Evolutionary conservation across 2,113 vertebrate species (phyloP).

Genomic region (Cephalopholis sonnerati): DNA sequence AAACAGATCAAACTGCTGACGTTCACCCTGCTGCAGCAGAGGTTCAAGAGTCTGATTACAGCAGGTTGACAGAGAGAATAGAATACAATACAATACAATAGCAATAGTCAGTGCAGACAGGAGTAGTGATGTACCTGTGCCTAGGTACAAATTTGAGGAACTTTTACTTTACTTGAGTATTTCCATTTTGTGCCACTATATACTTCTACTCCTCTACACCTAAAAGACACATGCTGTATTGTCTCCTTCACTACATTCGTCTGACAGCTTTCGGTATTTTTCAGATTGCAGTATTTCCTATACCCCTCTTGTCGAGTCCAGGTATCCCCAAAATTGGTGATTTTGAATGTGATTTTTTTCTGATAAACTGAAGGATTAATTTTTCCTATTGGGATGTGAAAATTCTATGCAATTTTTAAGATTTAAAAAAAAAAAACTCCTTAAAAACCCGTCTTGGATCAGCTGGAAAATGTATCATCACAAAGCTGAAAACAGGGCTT

Average conservation of each 20-base stretch:
- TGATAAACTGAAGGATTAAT: too few relatives aligned
- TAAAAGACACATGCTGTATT: background rate
- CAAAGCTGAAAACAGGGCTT: too few relatives aligned
- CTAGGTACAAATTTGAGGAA: background rate
- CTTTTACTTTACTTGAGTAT: background rate
- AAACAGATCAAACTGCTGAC: constrained; percentile 68
- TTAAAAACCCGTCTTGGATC: too few relatives aligned
- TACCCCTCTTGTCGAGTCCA: background rate
- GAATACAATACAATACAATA: background rate
- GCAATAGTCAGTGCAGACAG: background rate
- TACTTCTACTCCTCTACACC: background rate
- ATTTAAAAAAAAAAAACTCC: too few relatives aligned
- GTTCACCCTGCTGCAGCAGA: constrained; percentile 22
- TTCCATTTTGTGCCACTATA: background rate
- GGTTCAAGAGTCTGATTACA: constrained; percentile 11
- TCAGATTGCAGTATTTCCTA: background rate
- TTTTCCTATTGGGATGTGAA: too few relatives aligned
- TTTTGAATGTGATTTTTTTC: background rate
- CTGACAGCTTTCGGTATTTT: background rate
- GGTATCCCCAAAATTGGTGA: background rate
- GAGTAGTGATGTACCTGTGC: background rate
- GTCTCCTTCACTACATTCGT: background rate
- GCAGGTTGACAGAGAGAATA: constrained; percentile 11
- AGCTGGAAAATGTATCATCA: too few relatives aligned
- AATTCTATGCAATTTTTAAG: too few relatives aligned